These are phyloP conservation scores for Heliconius cydno DNA, from an alignment of 2,888 invertebrate genomes.

Conservation along the genomic window DNA sequence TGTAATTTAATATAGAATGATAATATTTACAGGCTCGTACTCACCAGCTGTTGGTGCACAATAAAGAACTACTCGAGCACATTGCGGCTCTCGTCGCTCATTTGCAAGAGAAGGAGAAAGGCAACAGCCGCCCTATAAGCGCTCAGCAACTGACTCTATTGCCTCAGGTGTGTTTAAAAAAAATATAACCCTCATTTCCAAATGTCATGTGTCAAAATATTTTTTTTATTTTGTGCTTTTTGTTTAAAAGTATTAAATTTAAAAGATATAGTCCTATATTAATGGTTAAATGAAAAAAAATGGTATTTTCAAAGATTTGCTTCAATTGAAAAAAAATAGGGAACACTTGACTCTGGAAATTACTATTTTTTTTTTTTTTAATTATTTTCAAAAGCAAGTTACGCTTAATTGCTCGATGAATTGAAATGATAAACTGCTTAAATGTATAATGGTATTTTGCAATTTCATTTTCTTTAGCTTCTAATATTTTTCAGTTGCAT, in stretches of 20 bases:
- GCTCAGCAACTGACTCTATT: conserved; percentile 86
- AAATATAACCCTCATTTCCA: neutral
- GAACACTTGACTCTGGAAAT: neutral
- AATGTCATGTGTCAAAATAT: neutral
- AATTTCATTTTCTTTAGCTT: neutral
- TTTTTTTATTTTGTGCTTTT: too few species aligned
- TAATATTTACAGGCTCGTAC: conserved; percentile 86
- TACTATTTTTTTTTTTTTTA: neutral
- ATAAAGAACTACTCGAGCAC: conserved; percentile 97
- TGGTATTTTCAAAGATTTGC: too few species aligned
- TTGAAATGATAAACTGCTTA: neutral
- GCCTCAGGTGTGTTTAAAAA: conserved; percentile 83
- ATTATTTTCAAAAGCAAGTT: neutral
- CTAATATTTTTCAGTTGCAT: conserved; percentile 6
- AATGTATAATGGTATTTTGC: neutral
- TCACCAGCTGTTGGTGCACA: conserved; percentile 96
- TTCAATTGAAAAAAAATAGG: too few species aligned
- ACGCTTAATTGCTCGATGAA: neutral
- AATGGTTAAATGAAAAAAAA: too few species aligned
- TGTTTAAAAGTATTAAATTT: neutral
- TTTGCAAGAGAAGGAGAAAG: conserved; percentile 93
- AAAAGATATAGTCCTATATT: too few species aligned
- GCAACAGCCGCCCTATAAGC: conserved; percentile 78
- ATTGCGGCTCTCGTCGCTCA: conserved; percentile 95
- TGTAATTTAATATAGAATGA: conserved; percentile 3